A percentile compares a stretch with the other conserved stretches of the same genome.
These are phyloP conservation scores for Gryon sp. DNA, from an alignment of 1,140 invertebrate species.

Conservation along the genomic window DNA sequence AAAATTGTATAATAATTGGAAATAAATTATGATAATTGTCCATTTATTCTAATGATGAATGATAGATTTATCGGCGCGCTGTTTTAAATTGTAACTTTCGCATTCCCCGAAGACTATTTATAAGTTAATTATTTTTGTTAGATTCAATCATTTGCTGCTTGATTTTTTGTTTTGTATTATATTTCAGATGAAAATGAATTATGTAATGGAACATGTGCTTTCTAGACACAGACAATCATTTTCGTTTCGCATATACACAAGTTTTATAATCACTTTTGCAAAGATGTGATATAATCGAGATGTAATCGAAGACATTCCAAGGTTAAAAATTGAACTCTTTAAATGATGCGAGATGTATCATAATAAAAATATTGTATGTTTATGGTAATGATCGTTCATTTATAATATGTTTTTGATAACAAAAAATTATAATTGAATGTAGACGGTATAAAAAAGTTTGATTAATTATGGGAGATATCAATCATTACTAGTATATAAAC, in stretches of 20 bases:
- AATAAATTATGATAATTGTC: too few species aligned
- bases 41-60: too few species aligned
- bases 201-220: conserved; percentile 30
- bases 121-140: neutral
- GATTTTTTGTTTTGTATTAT: neutral
- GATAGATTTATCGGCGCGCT: too few species aligned
- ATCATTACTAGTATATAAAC: too few species aligned
- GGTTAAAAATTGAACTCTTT: conserved; percentile 3
- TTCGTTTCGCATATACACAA: conserved; percentile 15
- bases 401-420: neutral
- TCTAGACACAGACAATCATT: conserved; percentile 10
- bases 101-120: too few species aligned
- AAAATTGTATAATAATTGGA: neutral
- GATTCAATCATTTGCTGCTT: neutral
- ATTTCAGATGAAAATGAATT: conserved; percentile 15
- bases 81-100: too few species aligned
- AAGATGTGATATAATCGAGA: conserved; percentile 19
- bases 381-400: conserved; percentile 1
- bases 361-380: neutral
- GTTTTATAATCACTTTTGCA: conserved; percentile 8
- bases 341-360: neutral
- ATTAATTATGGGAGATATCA: too few species aligned
- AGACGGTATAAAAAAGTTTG: too few species aligned
- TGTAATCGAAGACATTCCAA: conserved; percentile 4
- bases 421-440: neutral